phyloP scores from a whole-genome alignment of 2,113 vertebrate species.

The Ictalurus furcatus region DNA sequence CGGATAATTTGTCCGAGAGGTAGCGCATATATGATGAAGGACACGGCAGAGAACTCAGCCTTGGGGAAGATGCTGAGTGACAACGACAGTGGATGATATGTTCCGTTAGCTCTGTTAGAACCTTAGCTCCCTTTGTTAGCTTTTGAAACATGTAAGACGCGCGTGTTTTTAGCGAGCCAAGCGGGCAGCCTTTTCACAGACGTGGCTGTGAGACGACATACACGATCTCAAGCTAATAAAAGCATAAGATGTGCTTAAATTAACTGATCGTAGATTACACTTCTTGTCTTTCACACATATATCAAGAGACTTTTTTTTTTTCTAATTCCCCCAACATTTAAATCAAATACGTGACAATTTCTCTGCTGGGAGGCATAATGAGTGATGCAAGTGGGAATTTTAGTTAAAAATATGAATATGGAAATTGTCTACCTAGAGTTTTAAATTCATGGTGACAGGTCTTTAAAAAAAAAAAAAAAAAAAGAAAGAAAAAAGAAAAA shows the following conservation, averaged over 20 bases:
- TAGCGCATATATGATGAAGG: not conserved
- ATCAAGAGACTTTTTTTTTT: not conserved
- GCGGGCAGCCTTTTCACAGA: not conserved
- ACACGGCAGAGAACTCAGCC: not conserved
- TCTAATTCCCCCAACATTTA: not conserved
- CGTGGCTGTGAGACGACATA: not conserved
- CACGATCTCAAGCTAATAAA: constrained; percentile 12
- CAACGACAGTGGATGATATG: not conserved
- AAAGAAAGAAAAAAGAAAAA: no score
- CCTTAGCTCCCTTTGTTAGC: not conserved
- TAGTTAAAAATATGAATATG: constrained; percentile 22
- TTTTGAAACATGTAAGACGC: not conserved
- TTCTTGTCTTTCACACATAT: constrained; percentile 16
- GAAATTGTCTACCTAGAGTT: constrained; percentile 27
- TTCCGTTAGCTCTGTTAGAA: not conserved
- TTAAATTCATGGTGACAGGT: constrained; percentile 32
- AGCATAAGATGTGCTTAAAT: constrained; percentile 12
- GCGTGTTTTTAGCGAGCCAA: not conserved
- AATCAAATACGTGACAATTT: constrained; percentile 15
- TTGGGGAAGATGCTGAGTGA: not conserved
- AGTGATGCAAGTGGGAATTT: not conserved
- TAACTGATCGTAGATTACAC: constrained; percentile 24
- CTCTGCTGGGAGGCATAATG: constrained; percentile 12
- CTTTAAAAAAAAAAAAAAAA: not conserved
- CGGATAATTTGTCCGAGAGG: not conserved